These are phyloP conservation scores for Cyphomyrus discorhynchus DNA, from an alignment of 2,113 vertebrate genomes.

Conservation along the genomic window DNA sequence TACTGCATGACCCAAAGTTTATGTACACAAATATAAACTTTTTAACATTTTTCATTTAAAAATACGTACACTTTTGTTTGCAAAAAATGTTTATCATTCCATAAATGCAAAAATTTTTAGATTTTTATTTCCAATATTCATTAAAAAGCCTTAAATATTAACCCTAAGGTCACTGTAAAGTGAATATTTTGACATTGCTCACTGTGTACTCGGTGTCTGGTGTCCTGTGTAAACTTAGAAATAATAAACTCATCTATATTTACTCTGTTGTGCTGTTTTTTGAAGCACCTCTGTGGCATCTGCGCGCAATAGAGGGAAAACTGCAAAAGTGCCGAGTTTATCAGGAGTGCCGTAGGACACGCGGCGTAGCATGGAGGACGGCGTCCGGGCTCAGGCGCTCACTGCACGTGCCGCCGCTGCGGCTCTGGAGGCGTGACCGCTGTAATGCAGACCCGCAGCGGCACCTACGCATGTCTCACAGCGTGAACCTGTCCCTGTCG, in stretches of 20 bases:
- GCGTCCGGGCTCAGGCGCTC: not conserved
- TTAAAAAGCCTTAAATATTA: slow-evolving; percentile 5
- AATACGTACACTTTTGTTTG: not conserved
- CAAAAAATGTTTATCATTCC: not conserved
- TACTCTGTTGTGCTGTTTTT: slow-evolving; percentile 11
- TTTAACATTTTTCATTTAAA: slow-evolving; percentile 18
- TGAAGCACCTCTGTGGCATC: not conserved
- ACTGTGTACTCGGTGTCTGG: not conserved
- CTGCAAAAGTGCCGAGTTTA: not conserved
- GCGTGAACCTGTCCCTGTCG: slow-evolving; percentile 16
- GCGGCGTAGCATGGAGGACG: not conserved
- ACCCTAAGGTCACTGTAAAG: slow-evolving; percentile 15
- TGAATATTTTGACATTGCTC: slow-evolving; percentile 29
- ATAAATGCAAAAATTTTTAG: not conserved
- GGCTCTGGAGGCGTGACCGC: not conserved
- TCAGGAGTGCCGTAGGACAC: not conserved
- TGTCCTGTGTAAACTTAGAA: not conserved
- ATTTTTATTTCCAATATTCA: slow-evolving; percentile 16
- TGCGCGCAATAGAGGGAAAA: not conserved
- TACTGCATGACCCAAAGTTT: slow-evolving; percentile 14
- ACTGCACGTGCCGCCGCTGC: not conserved
- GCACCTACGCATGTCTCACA: not conserved
- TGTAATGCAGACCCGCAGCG: not conserved
- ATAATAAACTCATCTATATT: slow-evolving; percentile 14
- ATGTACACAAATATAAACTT: slow-evolving; percentile 18